Percentiles rank a stretch among this genome's conserved stretches.
These are phyloP conservation scores for Pelobates cultripes DNA, from an alignment of 2,797 vertebrate species.

Conservation along the genomic window DNA sequence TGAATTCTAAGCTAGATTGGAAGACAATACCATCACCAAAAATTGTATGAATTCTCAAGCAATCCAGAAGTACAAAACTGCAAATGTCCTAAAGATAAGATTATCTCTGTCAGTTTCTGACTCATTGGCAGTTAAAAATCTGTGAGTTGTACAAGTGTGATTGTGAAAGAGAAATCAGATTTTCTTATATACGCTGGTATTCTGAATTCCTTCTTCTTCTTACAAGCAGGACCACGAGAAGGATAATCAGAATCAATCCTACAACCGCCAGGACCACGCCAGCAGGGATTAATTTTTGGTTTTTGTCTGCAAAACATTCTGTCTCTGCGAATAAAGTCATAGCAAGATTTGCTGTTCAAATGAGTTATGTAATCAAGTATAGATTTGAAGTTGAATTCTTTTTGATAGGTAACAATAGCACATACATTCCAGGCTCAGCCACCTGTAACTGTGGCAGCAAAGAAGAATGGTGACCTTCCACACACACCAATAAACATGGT, in stretches of 20 bases:
- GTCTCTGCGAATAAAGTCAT: slow-evolving; percentile 75
- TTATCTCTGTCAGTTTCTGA: background rate
- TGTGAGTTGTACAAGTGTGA: background rate
- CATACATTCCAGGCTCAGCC: too few species aligned
- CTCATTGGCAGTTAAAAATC: background rate
- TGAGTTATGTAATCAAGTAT: background rate
- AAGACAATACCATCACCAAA: too few species aligned
- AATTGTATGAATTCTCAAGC: too few species aligned
- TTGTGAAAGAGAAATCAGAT: background rate
- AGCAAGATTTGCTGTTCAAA: slow-evolving; percentile 54
- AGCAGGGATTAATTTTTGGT: slow-evolving; percentile 70
- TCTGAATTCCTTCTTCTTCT: slow-evolving; percentile 70
- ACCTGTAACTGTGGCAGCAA: too few species aligned
- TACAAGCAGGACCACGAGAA: slow-evolving; percentile 74
- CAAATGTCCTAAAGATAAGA: background rate
- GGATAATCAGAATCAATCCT: slow-evolving; percentile 72
- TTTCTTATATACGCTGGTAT: slow-evolving; percentile 78
- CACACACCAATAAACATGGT: too few species aligned
- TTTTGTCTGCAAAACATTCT: slow-evolving; percentile 82
- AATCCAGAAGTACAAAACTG: too few species aligned
- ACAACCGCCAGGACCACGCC: slow-evolving; percentile 70
- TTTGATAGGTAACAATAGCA: too few species aligned
- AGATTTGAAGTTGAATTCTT: too few species aligned
- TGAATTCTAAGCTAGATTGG: too few species aligned
- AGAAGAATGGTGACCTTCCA: too few species aligned